phyloP scores from a whole-genome alignment of 2,113 vertebrate species.

The Hucho hucho region DNA sequence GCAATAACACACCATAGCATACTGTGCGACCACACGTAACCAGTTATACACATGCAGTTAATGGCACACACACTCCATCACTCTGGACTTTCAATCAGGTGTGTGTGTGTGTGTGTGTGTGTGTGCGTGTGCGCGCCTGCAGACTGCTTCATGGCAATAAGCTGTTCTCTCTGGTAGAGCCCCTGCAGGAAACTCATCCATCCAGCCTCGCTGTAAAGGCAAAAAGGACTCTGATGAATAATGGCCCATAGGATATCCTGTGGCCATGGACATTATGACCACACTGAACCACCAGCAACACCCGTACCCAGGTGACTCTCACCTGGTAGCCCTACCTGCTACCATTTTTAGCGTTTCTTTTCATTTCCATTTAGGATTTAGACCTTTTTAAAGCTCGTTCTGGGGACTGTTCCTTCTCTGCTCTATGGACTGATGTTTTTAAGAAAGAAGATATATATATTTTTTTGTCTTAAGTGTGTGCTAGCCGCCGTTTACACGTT shows the following conservation, averaged over 20 bases:
- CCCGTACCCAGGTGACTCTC: background rate
- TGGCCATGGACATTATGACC: background rate
- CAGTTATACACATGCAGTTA: background rate
- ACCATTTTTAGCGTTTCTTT: no score
- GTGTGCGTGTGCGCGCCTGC: background rate
- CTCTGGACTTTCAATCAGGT: background rate
- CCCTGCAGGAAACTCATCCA: background rate
- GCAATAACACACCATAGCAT: background rate
- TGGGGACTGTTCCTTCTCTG: constrained; percentile 58
- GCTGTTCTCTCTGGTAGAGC: constrained; percentile 7
- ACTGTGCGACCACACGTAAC: background rate
- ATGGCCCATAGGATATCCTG: background rate
- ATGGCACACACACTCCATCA: background rate
- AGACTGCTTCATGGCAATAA: constrained; percentile 16
- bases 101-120: constrained; percentile 1
- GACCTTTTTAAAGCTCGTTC: constrained; percentile 68
- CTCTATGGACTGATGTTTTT: constrained; percentile 44
- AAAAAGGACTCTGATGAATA: background rate
- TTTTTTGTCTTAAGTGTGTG: constrained; percentile 80
- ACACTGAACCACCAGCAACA: background rate
- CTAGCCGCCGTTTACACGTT: constrained; percentile 78
- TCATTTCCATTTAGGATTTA: constrained; percentile 49
- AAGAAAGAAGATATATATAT: constrained; percentile 44
- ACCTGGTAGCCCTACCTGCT: background rate
- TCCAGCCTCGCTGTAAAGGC: background rate